These are phyloP conservation scores for Alethe diademata DNA, from an alignment of 2,113 vertebrate genomes.

Conservation along the genomic window DNA sequence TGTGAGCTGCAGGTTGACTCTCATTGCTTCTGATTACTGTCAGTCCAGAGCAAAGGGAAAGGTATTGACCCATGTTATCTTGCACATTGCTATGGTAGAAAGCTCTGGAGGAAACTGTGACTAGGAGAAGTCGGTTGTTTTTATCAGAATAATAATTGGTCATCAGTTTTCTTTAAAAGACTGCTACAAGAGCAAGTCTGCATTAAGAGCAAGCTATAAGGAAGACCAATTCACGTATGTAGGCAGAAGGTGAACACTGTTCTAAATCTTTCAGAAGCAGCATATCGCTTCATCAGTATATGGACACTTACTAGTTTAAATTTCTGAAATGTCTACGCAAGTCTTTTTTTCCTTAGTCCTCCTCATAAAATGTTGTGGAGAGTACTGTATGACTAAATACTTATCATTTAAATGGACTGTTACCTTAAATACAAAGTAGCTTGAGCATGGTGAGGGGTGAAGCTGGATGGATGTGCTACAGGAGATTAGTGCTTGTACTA, in stretches of 20 bases:
- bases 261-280: neutral
- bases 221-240: neutral
- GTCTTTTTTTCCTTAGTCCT: neutral
- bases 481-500: neutral
- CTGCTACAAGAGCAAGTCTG: neutral
- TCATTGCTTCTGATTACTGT: neutral
- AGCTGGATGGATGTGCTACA: neutral
- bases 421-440: neutral
- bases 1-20: neutral
- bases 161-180: neutral
- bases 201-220: neutral
- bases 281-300: neutral
- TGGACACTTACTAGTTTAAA: neutral
- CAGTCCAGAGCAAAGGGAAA: neutral
- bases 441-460: neutral
- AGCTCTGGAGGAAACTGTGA: neutral
- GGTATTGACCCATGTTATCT: neutral
- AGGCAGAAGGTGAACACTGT: neutral
- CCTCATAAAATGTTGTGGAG: neutral
- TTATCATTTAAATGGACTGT: neutral
- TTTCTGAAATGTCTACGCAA: neutral
- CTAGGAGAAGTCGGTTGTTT: neutral
- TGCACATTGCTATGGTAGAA: neutral
- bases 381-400: neutral
- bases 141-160: neutral